Conservation (phyloP, 2,113 vertebrate species). For the Marmota flaviventris region DNA sequence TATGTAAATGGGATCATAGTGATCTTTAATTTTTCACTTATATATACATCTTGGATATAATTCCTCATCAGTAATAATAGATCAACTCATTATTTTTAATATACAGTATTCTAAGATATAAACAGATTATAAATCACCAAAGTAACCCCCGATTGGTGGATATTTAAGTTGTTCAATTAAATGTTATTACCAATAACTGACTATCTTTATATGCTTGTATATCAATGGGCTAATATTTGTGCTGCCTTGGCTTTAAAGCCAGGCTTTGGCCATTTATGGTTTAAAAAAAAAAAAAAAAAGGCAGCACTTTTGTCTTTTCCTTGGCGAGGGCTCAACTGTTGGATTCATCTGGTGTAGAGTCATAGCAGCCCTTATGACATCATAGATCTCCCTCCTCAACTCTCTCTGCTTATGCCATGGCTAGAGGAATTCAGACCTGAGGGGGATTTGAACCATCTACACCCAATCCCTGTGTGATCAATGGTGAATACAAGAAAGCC, state of each 20-base stretch:
- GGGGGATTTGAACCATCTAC: slow-evolving; percentile 76
- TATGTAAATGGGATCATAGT: not conserved
- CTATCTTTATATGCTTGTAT: not conserved
- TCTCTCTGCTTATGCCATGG: not conserved
- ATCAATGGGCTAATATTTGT: not conserved
- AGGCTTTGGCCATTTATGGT: not conserved
- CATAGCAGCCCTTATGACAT: slow-evolving; percentile 74
- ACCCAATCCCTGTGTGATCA: slow-evolving; percentile 56
- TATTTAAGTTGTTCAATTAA: not conserved
- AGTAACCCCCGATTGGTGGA: not conserved
- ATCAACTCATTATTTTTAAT: slow-evolving; percentile 1
- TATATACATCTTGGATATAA: not conserved
- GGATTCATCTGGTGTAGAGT: not conserved
- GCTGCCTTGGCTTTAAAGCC: not conserved
- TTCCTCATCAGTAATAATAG: not conserved
- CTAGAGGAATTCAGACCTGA: slow-evolving; percentile 43
- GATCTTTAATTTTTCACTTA: not conserved
- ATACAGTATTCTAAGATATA: not conserved
- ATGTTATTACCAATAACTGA: not conserved
- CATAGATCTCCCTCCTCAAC: not conserved
- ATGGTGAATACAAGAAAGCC: slow-evolving; percentile 66
- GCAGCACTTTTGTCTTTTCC: not conserved
- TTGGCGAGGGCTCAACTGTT: not conserved
- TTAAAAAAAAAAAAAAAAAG: not conserved
- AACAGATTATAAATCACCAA: not conserved